These are phyloP conservation scores for Tupaia chinensis DNA, from an alignment of 2,113 vertebrate species.

Conservation along the genomic window DNA sequence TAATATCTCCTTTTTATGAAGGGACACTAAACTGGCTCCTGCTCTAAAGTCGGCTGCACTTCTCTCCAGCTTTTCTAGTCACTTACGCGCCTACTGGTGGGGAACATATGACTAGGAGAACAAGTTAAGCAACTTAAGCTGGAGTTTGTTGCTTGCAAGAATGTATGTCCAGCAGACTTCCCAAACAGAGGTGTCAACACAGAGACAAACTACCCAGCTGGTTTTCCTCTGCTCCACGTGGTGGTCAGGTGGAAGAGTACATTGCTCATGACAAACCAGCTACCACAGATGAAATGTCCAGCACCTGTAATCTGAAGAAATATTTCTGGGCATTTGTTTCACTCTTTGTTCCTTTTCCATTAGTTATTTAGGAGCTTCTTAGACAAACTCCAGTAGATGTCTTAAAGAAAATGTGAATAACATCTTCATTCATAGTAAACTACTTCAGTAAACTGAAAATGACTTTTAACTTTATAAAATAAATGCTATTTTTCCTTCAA, in stretches of 20 bases:
- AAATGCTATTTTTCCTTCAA: neutral
- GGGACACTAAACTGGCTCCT: neutral
- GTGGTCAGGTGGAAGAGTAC: neutral
- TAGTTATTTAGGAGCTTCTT: neutral
- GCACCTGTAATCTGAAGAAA: neutral
- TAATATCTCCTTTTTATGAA: neutral
- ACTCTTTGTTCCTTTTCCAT: neutral
- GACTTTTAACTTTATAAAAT: conserved; percentile 35
- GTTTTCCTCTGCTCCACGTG: neutral
- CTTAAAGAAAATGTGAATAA: conserved; percentile 52
- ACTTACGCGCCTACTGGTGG: conserved; percentile 2
- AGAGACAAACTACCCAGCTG: neutral
- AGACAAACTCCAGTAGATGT: neutral
- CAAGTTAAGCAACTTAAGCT: conserved; percentile 17
- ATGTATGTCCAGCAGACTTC: conserved; percentile 1
- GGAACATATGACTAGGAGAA: neutral
- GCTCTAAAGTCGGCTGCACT: neutral
- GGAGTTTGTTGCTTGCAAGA: neutral
- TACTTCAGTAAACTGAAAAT: neutral
- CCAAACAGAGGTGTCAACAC: neutral
- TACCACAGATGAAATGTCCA: neutral
- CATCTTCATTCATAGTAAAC: neutral
- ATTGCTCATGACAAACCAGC: neutral
- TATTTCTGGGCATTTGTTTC: conserved; percentile 27
- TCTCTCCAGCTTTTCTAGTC: conserved; percentile 16